Percentiles rank a stretch among this genome's conserved stretches.
phyloP scores from a whole-genome alignment of 1,140 invertebrate genomes.

The Orchesella cincta region DNA sequence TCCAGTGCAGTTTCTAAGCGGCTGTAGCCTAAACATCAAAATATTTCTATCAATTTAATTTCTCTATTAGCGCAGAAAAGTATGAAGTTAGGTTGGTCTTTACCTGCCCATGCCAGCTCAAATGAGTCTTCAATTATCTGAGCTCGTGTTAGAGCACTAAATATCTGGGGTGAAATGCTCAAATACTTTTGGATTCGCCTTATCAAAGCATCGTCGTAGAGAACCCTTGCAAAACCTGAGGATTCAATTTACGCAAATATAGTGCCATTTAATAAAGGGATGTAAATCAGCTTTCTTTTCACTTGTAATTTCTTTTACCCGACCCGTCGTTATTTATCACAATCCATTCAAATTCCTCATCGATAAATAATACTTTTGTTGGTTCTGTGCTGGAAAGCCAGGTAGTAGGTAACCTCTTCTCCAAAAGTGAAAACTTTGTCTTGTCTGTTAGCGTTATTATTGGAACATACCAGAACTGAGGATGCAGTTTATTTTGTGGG shows the following conservation, averaged over 20 bases:
- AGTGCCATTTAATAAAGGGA: too few relatives aligned
- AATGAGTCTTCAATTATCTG: constrained; percentile 24
- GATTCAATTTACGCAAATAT: too few relatives aligned
- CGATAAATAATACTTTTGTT: neutral
- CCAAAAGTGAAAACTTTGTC: constrained; percentile 1
- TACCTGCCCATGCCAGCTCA: constrained; percentile 18
- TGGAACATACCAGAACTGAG: constrained; percentile 5
- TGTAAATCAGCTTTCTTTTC: too few relatives aligned
- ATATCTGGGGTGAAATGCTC: neutral
- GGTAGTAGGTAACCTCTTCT: neutral
- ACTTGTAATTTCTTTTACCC: too few relatives aligned
- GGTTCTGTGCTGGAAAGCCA: constrained; percentile 10
- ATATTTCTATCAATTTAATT: too few relatives aligned
- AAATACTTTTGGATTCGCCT: neutral
- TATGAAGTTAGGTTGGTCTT: too few relatives aligned
- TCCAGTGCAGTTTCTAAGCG: neutral
- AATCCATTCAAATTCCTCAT: constrained; percentile 19
- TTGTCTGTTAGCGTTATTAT: neutral
- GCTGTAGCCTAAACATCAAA: constrained; percentile 11
- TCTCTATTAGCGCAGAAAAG: too few relatives aligned
- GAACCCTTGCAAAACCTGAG: neutral
- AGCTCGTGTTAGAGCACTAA: constrained; percentile 3
- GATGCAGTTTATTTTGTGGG: neutral
- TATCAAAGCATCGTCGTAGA: neutral
- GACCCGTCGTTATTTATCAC: constrained; percentile 16